These are phyloP conservation scores for Drosophila athabasca DNA, from an alignment of 1,140 invertebrate genomes.

Conservation along the genomic window DNA sequence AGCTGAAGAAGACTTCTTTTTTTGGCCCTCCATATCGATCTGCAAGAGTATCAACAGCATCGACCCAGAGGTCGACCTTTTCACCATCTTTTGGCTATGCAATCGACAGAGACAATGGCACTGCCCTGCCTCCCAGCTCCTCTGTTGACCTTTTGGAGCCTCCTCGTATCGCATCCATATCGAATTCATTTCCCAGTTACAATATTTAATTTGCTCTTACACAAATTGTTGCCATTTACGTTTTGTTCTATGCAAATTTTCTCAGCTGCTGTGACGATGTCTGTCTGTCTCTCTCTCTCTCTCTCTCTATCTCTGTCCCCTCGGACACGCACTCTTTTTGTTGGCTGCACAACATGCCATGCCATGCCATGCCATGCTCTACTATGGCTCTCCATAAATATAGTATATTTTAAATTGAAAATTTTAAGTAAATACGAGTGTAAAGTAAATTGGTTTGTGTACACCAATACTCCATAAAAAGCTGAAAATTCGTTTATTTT, in stretches of 20 bases:
- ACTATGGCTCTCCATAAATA: conserved; percentile 21
- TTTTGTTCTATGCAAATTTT: conserved; percentile 60
- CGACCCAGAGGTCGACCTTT: too few relatives aligned
- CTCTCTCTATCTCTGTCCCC: neutral
- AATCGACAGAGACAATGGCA: neutral
- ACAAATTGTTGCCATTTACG: conserved; percentile 66
- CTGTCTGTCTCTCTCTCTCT: neutral
- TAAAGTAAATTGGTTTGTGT: conserved; percentile 10
- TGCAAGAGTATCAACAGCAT: too few relatives aligned
- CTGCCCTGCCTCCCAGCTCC: conserved; percentile 1
- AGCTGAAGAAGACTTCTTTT: too few relatives aligned
- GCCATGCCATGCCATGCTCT: too few relatives aligned
- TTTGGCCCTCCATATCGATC: too few relatives aligned
- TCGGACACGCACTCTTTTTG: neutral
- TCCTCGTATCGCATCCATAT: conserved; percentile 27
- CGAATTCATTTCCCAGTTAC: conserved; percentile 71
- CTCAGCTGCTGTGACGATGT: neutral
- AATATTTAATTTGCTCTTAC: conserved; percentile 77
- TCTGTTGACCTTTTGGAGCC: conserved; percentile 5
- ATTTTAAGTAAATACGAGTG: conserved; percentile 31
- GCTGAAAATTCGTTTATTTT: conserved; percentile 33
- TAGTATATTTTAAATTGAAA: conserved; percentile 29
- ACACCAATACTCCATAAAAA: too few relatives aligned
- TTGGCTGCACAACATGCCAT: conserved; percentile 13
- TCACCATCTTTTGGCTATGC: neutral